These are phyloP conservation scores for Anguilla rostrata DNA, from an alignment of 2,113 vertebrate species.

Conservation along the genomic window DNA sequence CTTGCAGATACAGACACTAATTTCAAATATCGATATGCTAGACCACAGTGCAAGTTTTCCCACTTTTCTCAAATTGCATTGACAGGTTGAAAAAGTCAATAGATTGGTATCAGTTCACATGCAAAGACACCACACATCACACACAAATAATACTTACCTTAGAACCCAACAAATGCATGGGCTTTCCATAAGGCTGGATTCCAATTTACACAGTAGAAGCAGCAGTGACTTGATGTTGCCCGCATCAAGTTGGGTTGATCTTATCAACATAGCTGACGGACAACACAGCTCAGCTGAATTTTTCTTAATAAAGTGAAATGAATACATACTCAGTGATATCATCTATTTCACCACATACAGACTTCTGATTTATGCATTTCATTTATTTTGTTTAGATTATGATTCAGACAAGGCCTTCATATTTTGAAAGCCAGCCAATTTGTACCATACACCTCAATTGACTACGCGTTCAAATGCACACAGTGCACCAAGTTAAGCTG, in stretches of 20 bases:
- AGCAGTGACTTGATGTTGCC: constrained; percentile 50
- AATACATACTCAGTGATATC: too few species aligned
- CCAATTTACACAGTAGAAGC: constrained; percentile 62
- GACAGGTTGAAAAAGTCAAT: not conserved
- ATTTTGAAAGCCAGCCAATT: constrained; percentile 11
- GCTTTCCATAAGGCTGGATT: constrained; percentile 61
- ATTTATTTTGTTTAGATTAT: not conserved
- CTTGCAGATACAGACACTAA: not conserved
- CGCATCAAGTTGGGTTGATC: constrained; percentile 62
- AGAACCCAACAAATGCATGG: constrained; percentile 42
- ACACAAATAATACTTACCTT: constrained; percentile 48
- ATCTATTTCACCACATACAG: not conserved
- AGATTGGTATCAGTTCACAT: constrained; percentile 29
- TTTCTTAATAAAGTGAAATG: constrained; percentile 5
- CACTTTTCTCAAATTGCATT: not conserved
- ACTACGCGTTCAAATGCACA: constrained; percentile 4
- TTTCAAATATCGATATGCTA: constrained; percentile 1
- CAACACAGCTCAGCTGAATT: constrained; percentile 46
- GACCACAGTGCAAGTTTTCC: not conserved
- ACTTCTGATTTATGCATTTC: not conserved
- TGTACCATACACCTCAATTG: constrained; percentile 3
- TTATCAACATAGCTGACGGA: constrained; percentile 55
- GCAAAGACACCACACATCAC: constrained; percentile 28
- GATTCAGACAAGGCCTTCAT: not conserved
- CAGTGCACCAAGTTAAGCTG: not conserved